Evolutionary conservation across 2,797 vertebrate species (phyloP).

Genomic region (Labroides dimidiatus): DNA sequence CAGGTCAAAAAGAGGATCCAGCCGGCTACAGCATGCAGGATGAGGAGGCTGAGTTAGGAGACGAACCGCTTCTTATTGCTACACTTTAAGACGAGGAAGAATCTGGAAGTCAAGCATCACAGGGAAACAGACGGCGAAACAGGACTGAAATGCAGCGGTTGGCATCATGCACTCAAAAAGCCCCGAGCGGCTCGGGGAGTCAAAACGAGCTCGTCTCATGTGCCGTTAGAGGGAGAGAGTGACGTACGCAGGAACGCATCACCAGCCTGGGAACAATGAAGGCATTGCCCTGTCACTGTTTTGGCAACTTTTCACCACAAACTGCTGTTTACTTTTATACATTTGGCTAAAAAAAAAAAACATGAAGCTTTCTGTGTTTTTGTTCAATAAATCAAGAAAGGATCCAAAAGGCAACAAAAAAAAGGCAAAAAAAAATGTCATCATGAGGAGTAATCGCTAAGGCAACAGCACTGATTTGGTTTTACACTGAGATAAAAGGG

Average conservation of each 20-base stretch:
- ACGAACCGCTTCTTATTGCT: constrained; percentile 78
- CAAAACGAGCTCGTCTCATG: constrained; percentile 39
- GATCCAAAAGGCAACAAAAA: constrained; percentile 59
- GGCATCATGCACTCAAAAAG: constrained; percentile 75
- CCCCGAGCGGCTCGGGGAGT: constrained; percentile 41
- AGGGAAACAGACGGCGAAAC: constrained; percentile 69
- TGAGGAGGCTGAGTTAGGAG: constrained; percentile 52
- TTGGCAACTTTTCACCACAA: constrained; percentile 52
- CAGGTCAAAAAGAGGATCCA: constrained; percentile 67
- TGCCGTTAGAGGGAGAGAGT: constrained; percentile 39
- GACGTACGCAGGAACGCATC: constrained; percentile 23
- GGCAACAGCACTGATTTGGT: constrained; percentile 77
- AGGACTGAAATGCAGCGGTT: constrained; percentile 67
- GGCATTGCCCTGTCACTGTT: constrained; percentile 56
- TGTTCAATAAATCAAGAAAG: constrained; percentile 42
- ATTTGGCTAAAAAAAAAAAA: constrained; percentile 60
- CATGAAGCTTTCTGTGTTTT: constrained; percentile 19
- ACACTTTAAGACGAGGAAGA: constrained; percentile 81
- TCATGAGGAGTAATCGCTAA: constrained; percentile 64
- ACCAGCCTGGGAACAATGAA: constrained; percentile 44
- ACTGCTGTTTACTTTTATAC: constrained; percentile 53
- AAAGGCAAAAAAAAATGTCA: constrained; percentile 40
- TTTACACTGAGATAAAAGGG: constrained; percentile 55
- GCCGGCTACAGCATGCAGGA: constrained; percentile 77
- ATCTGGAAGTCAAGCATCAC: constrained; percentile 79